These are phyloP conservation scores for Drosophila kikkawai DNA, from an alignment of 1,140 invertebrate species.

Conservation along the genomic window DNA sequence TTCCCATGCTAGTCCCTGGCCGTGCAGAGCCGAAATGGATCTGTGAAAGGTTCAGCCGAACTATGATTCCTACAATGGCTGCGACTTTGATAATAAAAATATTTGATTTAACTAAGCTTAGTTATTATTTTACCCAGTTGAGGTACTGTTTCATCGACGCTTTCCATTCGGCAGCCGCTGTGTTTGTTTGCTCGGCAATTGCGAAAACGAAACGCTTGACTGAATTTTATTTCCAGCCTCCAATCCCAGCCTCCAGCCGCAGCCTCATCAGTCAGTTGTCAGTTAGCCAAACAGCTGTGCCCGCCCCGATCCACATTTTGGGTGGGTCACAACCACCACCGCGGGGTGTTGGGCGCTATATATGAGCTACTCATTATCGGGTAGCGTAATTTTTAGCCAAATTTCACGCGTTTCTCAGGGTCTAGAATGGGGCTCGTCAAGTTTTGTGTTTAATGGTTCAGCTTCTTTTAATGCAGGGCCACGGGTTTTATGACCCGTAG, in stretches of 20 bases:
- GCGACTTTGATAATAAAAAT: background rate
- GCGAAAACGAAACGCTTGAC: conserved; percentile 70
- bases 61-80: background rate
- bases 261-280: conserved; percentile 21
- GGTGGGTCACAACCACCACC: conserved; percentile 27
- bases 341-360: background rate
- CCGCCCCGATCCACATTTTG: conserved; percentile 32
- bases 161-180: conserved; percentile 48
- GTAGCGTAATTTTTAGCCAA: conserved; percentile 41
- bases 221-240: conserved; percentile 63
- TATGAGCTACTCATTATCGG: conserved; percentile 65
- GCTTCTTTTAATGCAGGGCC: conserved; percentile 34
- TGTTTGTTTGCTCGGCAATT: conserved; percentile 75
- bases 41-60: conserved; percentile 37
- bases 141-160: conserved; percentile 23
- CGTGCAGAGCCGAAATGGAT: conserved; percentile 6
- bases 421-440: conserved; percentile 56
- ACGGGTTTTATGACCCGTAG: conserved; percentile 32
- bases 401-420: conserved; percentile 56
- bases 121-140: conserved; percentile 5
- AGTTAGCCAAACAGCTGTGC: conserved; percentile 56
- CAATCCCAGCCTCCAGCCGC: conserved; percentile 26
- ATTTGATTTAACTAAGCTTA: conserved; percentile 1
- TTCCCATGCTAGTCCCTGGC: conserved; percentile 13
- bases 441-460: conserved; percentile 53